Conservation (phyloP, 2,888 invertebrate species). For the Lasioglossum vierecki region DNA sequence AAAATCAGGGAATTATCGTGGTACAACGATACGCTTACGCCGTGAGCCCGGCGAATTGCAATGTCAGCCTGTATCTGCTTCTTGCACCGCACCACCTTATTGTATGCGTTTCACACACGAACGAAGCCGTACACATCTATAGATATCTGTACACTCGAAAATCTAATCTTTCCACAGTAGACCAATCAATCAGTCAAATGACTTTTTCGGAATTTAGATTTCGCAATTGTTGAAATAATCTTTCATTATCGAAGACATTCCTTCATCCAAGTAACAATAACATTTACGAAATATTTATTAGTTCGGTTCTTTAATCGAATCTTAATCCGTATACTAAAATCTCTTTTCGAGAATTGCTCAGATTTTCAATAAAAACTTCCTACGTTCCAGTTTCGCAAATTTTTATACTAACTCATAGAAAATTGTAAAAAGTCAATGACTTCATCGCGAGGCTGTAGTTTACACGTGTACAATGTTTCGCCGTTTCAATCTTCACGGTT, state of each 20-base stretch:
- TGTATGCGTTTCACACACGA: slow-evolving; percentile 45
- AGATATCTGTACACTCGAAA: too few species aligned
- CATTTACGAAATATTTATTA: too few species aligned
- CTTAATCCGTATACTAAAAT: background rate
- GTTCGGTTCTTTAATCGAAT: background rate
- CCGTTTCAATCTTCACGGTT: background rate
- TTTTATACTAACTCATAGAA: background rate
- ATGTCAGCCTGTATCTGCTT: slow-evolving; percentile 44
- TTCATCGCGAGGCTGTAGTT: background rate
- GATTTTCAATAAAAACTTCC: slow-evolving; percentile 22
- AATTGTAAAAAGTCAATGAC: background rate
- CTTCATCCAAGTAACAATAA: too few species aligned
- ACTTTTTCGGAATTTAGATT: too few species aligned
- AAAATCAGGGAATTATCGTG: slow-evolving; percentile 66
- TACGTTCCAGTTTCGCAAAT: background rate
- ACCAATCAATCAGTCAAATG: too few species aligned
- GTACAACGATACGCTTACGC: slow-evolving; percentile 28
- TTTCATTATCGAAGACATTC: too few species aligned
- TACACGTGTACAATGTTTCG: background rate
- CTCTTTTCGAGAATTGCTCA: background rate
- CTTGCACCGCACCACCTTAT: slow-evolving; percentile 16
- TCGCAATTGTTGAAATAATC: too few species aligned
- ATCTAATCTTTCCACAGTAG: too few species aligned
- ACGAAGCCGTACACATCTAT: slow-evolving; percentile 14
- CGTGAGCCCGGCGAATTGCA: slow-evolving; percentile 42